Conservation (phyloP, 2,888 invertebrate genomes). For the Lottia scabra region DNA sequence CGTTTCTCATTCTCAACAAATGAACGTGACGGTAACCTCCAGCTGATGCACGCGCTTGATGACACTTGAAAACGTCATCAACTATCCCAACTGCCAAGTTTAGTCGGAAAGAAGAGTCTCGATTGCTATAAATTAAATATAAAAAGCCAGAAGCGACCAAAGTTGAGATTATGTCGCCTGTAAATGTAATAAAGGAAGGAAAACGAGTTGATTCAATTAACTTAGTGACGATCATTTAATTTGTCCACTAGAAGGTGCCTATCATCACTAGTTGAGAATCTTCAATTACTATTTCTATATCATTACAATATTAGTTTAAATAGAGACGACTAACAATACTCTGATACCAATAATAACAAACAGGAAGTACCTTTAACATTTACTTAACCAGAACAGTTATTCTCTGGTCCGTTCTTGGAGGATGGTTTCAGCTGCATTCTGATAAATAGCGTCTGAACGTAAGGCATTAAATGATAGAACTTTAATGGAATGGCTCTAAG, state of each 20-base stretch:
- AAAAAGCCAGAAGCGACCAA: conserved; percentile 30
- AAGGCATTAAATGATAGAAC: too few species aligned
- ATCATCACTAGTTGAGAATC: background rate
- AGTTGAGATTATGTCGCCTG: conserved; percentile 21
- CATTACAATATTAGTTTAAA: too few species aligned
- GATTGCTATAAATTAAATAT: conserved; percentile 27
- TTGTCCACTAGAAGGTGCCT: conserved; percentile 6
- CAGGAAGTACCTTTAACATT: too few species aligned
- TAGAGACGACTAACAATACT: too few species aligned
- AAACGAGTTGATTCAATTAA: conserved; percentile 33
- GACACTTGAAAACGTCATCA: conserved; percentile 5
- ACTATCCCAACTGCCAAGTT: conserved; percentile 4
- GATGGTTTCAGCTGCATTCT: too few species aligned
- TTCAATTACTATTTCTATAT: too few species aligned
- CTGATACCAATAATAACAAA: too few species aligned
- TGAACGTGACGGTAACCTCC: conserved; percentile 7
- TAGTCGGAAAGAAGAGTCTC: conserved; percentile 6
- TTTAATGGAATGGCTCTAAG: too few species aligned
- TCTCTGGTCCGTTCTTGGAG: too few species aligned
- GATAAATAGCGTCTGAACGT: too few species aligned
- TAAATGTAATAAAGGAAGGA: conserved; percentile 31
- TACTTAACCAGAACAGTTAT: too few species aligned
- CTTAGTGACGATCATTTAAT: conserved; percentile 19
- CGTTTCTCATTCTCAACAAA: background rate
- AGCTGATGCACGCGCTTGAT: conserved; percentile 2